Conservation (phyloP, 1,140 invertebrate species). For the Drosophila nannoptera region DNA sequence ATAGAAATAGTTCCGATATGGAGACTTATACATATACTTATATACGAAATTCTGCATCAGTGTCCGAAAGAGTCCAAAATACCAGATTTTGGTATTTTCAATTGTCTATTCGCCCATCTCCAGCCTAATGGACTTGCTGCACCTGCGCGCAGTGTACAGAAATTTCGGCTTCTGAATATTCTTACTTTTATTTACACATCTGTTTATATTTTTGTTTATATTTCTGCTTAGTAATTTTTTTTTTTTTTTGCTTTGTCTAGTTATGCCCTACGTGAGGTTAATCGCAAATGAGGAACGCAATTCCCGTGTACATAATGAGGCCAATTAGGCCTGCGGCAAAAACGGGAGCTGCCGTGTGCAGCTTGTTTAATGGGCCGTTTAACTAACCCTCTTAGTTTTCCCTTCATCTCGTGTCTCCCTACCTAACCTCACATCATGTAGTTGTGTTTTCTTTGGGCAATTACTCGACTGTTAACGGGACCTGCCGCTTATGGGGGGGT, state of each 20-base stretch:
- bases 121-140: not conserved
- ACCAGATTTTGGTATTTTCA: too few relatives aligned
- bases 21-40: too few relatives aligned
- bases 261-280: slow-evolving; percentile 69
- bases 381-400: slow-evolving; percentile 34
- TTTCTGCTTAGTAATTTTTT: not conserved
- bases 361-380: slow-evolving; percentile 64
- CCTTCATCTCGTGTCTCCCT: not conserved
- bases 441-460: slow-evolving; percentile 5
- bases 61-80: too few relatives aligned
- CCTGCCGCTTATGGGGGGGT: not conserved
- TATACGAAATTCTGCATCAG: too few relatives aligned
- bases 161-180: not conserved
- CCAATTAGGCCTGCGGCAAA: slow-evolving; percentile 67
- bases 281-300: slow-evolving; percentile 65
- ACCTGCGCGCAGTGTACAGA: not conserved
- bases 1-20: too few relatives aligned
- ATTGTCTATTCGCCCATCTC: too few relatives aligned
- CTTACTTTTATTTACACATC: too few relatives aligned
- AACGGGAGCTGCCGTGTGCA: slow-evolving; percentile 69
- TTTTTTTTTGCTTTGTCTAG: slow-evolving; percentile 33
- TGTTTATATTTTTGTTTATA: not conserved
- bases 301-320: slow-evolving; percentile 63
- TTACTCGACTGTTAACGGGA: slow-evolving; percentile 6
- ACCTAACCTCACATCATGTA: not conserved